phyloP scores from a whole-genome alignment of 2,888 invertebrate species.

The Thymelicus sylvestris region DNA sequence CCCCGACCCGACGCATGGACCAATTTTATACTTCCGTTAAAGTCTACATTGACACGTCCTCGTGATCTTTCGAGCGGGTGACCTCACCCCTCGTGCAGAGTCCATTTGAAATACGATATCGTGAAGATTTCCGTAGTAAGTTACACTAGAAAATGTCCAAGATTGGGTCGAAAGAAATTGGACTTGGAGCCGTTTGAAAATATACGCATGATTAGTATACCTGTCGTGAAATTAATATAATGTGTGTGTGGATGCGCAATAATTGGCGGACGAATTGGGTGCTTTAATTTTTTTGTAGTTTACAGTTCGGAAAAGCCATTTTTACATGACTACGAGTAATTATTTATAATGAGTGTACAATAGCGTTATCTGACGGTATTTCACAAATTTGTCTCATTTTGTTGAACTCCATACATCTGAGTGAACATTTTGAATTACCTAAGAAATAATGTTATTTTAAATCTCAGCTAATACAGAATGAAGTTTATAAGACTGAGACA shows the following conservation, averaged over 20 bases:
- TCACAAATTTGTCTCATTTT: conserved; percentile 26
- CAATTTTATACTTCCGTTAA: conserved; percentile 79
- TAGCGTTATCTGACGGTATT: conserved; percentile 64
- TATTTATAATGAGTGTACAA: conserved; percentile 56
- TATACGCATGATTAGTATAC: conserved; percentile 42
- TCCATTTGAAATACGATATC: conserved; percentile 70
- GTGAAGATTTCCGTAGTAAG: conserved; percentile 61
- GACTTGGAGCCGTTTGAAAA: conserved; percentile 43
- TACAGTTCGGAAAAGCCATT: conserved; percentile 63
- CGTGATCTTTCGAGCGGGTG: conserved; percentile 62
- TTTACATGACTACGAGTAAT: conserved; percentile 57
- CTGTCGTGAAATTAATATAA: conserved; percentile 39
- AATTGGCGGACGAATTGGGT: conserved; percentile 74
- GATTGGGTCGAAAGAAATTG: conserved; percentile 54
- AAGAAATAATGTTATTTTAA: conserved; percentile 52
- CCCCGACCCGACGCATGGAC: conserved; percentile 69
- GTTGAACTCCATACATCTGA: conserved; percentile 28
- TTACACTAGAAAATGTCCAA: conserved; percentile 58
- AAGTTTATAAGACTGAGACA: conserved; percentile 82
- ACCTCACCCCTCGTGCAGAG: conserved; percentile 60
- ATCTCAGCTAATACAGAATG: conserved; percentile 68
- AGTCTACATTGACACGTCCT: conserved; percentile 73
- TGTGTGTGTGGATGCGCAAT: conserved; percentile 56
- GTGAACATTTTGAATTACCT: conserved; percentile 39
- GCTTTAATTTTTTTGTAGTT: conserved; percentile 76